Base-by-base conservation (phyloP, 2,113 vertebrate species). In the Tonatia bakeri region DNA sequence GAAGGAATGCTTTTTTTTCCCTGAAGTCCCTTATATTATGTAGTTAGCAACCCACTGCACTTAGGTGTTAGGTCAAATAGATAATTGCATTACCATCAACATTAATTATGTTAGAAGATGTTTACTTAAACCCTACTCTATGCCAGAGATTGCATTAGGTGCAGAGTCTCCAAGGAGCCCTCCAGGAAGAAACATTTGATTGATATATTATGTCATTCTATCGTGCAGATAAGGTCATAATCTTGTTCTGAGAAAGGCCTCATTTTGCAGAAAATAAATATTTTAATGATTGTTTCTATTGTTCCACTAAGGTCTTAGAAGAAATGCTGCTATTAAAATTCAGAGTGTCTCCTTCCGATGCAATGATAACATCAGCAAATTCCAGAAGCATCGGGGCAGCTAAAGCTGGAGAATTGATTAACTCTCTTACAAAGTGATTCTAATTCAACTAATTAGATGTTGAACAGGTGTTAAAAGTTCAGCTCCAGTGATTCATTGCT, bases 281-380 rank as follows among this genome's bases (percentile, higher is more conserved):
- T 77, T 33, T 77, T 70, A 80, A 59, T 87, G 9, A 4, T 83
- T 64, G 38, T 4, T 94, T 90, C 50, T 92, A 19, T 88, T 97
- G 81, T 0, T 3, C 52, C 93, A 87, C 50, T 96, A 96, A 97
- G 85, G 88, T 96, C 87, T 96, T 97, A 95, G 50, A 90, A 97
- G 92, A 98, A 98, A 98, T 0, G 20, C 9, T 94, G 94, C 96
- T 98, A 98, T 98, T 98, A 98, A 98, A 98, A 98, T 98, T 96
- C 97, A 94, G 93, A 97, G 94, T 96, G 83, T 98, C 96, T 98
- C 87, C 96, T 97, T 97, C 31, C 52, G 94, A 97, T 96, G 97
- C 97, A 98, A 98, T 97, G 98, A 99, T 98, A 98, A 98, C 96
- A 98, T 99, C 98, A 98, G 98, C 98, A 98, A 98, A 98, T 98